Evolutionary conservation across 2,888 invertebrate species (phyloP), one percentile per base, ranked within the genome.

Genomic region (Folsomia candida): DNA sequence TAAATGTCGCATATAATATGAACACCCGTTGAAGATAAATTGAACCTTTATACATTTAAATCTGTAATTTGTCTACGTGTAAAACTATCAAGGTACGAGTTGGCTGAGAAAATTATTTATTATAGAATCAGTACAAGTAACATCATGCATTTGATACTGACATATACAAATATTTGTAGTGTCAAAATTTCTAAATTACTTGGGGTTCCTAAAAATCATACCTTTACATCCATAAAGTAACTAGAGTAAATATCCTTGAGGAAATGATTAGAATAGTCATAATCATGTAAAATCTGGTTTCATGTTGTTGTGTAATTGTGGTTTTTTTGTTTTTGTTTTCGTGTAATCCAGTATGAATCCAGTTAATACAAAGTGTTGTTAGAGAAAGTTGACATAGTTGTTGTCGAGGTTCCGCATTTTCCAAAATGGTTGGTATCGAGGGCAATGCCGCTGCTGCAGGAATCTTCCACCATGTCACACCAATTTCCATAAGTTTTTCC

Each of bases 401-500:
- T 20, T 47, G 25, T 20, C 20, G 67, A 62, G 6, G 61, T 27
- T 59, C 60, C 28, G 82, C 90, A 90, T 80, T 86, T 85, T 70
- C 90, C 91, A 61, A 87, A 85, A 81, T 89, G 86, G 81, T 87
- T 87, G 60, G 90, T 88, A 81, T 90, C 90, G 76, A 91, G 87
- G 80, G 89, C 88, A 80, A 87, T 87, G 60, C 90, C 90, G 51
- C 88, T 89, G 77, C 86, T 86, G 82, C 92, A 92, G n/a, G 91
- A 88, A 81, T 90, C 89, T 82, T 88, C 87, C 81, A 89, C 87
- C 88, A 92, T 89, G 83, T 90, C 89, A 83, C 91, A 91, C 90
- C 90, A 91, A 70, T 89, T 90, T 76, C 86, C 85, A 82, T 92
- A 91, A 26, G 90, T 91, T 80, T 86, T 86, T 82, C 90, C 90